These are phyloP conservation scores for Micropterix aruncella DNA, from an alignment of 2,888 invertebrate species.

Conservation along the genomic window DNA sequence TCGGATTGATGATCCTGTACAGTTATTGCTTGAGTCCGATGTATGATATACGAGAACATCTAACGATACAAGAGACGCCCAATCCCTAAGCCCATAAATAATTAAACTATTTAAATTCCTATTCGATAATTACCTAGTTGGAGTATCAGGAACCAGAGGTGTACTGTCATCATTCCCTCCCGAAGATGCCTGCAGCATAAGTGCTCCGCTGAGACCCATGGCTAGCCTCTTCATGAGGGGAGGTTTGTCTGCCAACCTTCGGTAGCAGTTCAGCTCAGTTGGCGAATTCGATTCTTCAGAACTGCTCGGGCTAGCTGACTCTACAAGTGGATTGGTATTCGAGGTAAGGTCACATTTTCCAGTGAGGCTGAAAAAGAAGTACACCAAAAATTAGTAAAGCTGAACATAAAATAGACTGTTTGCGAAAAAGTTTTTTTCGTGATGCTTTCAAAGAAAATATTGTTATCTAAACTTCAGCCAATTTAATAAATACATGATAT, in stretches of 20 bases:
- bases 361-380: background rate
- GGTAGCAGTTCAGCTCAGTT: conserved; percentile 74
- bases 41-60: too few relatives aligned
- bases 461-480: conserved; percentile 1
- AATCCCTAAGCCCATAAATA: too few relatives aligned
- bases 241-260: conserved; percentile 67
- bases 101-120: too few relatives aligned
- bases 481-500: too few relatives aligned
- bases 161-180: conserved; percentile 51
- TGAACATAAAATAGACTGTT: background rate
- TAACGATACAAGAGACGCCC: too few relatives aligned
- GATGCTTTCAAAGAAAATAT: conserved; percentile 4
- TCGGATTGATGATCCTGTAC: too few relatives aligned
- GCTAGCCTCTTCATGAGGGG: conserved; percentile 67
- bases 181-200: conserved; percentile 26
- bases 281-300: conserved; percentile 83
- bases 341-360: background rate
- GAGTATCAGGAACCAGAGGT: conserved; percentile 56
- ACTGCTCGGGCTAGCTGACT: conserved; percentile 42
- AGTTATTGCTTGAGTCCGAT: too few relatives aligned
- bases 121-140: conserved; percentile 34
- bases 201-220: conserved; percentile 53
- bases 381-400: background rate
- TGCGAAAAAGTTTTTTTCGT: conserved; percentile 12
- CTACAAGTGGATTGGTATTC: conserved; percentile 16